Evolutionary conservation across 1,140 invertebrate species (phyloP).

Genomic region (Drosophila carrolli): DNA sequence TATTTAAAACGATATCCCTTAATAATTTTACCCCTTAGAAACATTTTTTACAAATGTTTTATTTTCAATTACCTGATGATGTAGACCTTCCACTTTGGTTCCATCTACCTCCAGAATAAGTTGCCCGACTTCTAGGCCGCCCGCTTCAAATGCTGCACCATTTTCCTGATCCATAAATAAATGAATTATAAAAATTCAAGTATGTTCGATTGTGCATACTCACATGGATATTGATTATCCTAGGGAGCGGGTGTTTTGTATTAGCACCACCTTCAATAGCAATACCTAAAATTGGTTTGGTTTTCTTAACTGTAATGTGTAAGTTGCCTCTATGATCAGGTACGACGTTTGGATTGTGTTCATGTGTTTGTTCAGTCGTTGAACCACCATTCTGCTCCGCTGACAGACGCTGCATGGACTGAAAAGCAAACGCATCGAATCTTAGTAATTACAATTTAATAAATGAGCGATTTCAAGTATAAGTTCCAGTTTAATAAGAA

Average conservation of each 20-base stretch:
- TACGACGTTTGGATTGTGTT: conserved; percentile 89
- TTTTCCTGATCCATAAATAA: conserved; percentile 89
- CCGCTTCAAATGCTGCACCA: conserved; percentile 96
- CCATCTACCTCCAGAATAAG: conserved; percentile 97
- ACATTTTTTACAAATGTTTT: too few relatives aligned
- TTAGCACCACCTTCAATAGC: conserved; percentile 98
- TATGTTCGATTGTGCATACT: conserved; percentile 50
- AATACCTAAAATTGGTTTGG: conserved; percentile 96
- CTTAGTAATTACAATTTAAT: neutral
- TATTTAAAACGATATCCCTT: neutral
- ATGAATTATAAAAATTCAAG: conserved; percentile 12
- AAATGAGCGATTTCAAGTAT: neutral
- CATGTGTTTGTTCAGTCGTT: conserved; percentile 87
- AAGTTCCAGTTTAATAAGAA: conserved; percentile 2
- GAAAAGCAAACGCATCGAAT: conserved; percentile 85
- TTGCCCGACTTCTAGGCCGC: conserved; percentile 96
- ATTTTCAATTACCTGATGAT: conserved; percentile 85
- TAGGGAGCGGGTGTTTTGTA: conserved; percentile 95
- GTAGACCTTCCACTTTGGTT: conserved; percentile 92
- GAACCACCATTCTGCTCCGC: conserved; percentile 86
- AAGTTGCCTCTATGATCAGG: conserved; percentile 94
- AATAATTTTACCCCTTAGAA: too few relatives aligned
- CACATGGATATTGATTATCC: conserved; percentile 98
- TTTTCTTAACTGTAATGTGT: conserved; percentile 94
- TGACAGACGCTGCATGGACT: conserved; percentile 89